phyloP scores from a whole-genome alignment of 1,140 invertebrate genomes.

The Cherax quadricarinatus region DNA sequence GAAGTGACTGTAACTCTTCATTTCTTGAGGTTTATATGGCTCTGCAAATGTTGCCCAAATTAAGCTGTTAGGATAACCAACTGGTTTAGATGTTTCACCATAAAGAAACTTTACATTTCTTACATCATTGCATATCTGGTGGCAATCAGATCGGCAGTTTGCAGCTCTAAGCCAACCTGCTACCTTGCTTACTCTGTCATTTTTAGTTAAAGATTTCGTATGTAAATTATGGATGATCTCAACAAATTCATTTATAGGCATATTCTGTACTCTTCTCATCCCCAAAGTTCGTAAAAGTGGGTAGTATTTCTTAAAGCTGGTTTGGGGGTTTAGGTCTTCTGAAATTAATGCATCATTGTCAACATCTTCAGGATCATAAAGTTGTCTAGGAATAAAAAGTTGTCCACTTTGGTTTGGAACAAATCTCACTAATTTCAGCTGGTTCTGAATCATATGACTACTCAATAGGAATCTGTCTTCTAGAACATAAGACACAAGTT shows the following conservation, averaged over 20 bases:
- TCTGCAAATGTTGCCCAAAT: constrained; percentile 7
- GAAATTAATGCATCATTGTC: constrained; percentile 23
- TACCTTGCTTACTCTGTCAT: constrained; percentile 7
- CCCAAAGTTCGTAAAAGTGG: constrained; percentile 31
- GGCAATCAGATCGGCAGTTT: constrained; percentile 11
- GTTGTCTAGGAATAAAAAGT: not conserved
- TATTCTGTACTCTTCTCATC: constrained; percentile 20
- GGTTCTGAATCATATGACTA: not conserved
- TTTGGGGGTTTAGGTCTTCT: constrained; percentile 3
- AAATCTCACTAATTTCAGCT: constrained; percentile 14
- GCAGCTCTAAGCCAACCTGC: constrained; percentile 5
- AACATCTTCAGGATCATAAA: constrained; percentile 42
- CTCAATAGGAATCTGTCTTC: not conserved
- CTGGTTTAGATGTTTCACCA: constrained; percentile 4
- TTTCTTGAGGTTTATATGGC: not conserved
- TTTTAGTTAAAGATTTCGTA: not conserved
- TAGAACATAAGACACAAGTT: constrained; percentile 14
- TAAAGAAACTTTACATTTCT: constrained; percentile 21
- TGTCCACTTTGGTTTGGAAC: not conserved
- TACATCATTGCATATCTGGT: not conserved
- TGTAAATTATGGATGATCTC: not conserved
- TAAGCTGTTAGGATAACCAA: constrained; percentile 1
- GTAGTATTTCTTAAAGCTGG: not conserved
- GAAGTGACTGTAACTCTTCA: constrained; percentile 17
- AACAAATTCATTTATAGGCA: not conserved